Base-by-base conservation (phyloP, 2,888 invertebrate species). In the Andrena fulva region DNA sequence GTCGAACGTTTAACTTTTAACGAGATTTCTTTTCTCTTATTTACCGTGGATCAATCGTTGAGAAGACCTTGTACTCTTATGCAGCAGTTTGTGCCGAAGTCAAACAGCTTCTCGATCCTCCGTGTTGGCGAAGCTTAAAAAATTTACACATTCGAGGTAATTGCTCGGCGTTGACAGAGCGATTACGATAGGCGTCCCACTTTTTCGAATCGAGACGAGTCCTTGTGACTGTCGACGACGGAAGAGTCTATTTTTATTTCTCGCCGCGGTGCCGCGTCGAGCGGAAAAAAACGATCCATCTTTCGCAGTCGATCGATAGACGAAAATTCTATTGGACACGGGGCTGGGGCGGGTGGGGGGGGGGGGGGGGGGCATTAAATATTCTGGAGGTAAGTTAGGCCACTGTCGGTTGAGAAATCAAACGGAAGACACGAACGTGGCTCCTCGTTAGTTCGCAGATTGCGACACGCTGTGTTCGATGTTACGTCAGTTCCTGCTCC, bases 391-490 rank as follows among this genome's bases (percentile, higher is more conserved):
- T 66, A 68, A 35, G 68, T 77, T 66, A 70, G 66, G 56, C 73
- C 66, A 66, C 75, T 56, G 75, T 42, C 63, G 75, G 86, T 87
- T 86, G 80, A 73, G 88, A 88, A 82, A 88, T 79, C 79, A 82
- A 82, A 85, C 84, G 85, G 80, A 85, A 87, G 85, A 85, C 77
- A 27, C 60, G 79, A 77, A 83, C 85, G 86, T 83, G 73, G 62
- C 60, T 56, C 59, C 59, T 59, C 74, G 74, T 78, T 87, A 60
- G 75, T 83, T 87, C 72, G 73, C 56, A 8, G 33, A 82, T 87
- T 85, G 71, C 80, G 70, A 82, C 80, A 87, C 77, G 59, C 48
- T 16, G 4, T 6, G 33, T 35, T 56, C 60, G 50, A 31, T 24
- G 60, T 77, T 82, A 69, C 77, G 64, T 71, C 76, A 63, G 72